Base-by-base conservation (phyloP, 1,140 invertebrate genomes). In the Vanessa atalanta region DNA sequence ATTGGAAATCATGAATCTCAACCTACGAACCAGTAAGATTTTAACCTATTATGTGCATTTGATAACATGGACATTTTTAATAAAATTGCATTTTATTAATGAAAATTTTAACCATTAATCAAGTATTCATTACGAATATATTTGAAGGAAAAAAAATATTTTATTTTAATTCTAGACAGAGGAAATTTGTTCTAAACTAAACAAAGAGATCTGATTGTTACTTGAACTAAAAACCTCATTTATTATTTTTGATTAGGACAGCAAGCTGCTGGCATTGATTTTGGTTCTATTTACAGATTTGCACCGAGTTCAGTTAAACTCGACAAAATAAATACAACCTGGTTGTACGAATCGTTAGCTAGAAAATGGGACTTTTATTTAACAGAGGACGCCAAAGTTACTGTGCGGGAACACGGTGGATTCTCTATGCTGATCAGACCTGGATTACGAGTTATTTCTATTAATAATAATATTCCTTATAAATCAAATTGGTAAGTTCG, bases 1-100 rank as follows among this genome's bases (percentile, higher is more conserved):
- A 87, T 98, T 57, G 98, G 98, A 51, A 99, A 99, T 86, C 98
- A 99, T 81, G 98, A 99, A 91, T 94, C 97, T 48, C 95, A 97
- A 90, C 98, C 98, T 8, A 93, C 97, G 8, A 98, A 98, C 92
- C 94, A 95, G 96, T 97, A 93, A 95, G 94, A 26, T 26, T 7
- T 26, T 26, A 11, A 57, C 2, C 31, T 13, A 16, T 20, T 11
- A 53, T 53, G 0, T 55, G 16, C 9, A 0, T 51, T 0, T 48
- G 7, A 48, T 15, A 43, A 31, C 26, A 31, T 31, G 1, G 0
- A 31, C 26, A 31, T 31, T 31, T 31, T 31, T 31, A 20, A 20
- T 20, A 20, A 20, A 20, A 20, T 20, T 20, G 20, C 20, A 20
- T 20, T 20, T 20, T 20, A 0, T 20, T 20, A 20, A 20, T 20